Evolutionary conservation across 1,140 invertebrate species (phyloP).

Genomic region (Spodoptera frugiperda): DNA sequence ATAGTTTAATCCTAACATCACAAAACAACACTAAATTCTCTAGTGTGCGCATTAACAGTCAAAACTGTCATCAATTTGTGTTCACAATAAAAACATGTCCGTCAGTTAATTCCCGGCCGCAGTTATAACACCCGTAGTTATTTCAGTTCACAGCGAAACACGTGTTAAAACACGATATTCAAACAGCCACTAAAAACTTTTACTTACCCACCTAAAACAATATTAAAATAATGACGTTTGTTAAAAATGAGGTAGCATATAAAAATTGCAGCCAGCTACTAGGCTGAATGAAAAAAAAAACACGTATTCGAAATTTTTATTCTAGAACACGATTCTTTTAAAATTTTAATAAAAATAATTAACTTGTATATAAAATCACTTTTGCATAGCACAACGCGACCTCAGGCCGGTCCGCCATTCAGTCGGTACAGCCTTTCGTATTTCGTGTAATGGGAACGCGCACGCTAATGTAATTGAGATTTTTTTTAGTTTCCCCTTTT

Average conservation of each 20-base stretch:
- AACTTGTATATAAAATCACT: slow-evolving; percentile 46
- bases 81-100: background rate
- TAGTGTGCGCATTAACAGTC: too few species aligned
- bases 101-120: background rate
- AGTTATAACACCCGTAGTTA: background rate
- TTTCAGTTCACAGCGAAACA: background rate
- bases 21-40: too few species aligned
- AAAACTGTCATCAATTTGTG: too few species aligned
- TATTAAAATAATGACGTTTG: background rate
- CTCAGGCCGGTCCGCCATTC: slow-evolving; percentile 33
- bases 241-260: slow-evolving; percentile 14
- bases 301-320: background rate
- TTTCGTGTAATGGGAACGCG: slow-evolving; percentile 64
- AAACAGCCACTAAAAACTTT: slow-evolving; percentile 9
- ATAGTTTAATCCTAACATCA: too few species aligned
- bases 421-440: slow-evolving; percentile 55
- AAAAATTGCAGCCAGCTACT: background rate
- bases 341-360: slow-evolving; percentile 26
- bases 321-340: slow-evolving; percentile 32
- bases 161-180: slow-evolving; percentile 1
- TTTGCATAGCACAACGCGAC: slow-evolving; percentile 37
- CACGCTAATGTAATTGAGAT: slow-evolving; percentile 75
- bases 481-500: slow-evolving; percentile 65
- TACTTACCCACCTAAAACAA: background rate
- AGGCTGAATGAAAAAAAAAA: background rate